These are phyloP conservation scores for Plectropomus leopardus DNA, from an alignment of 2,113 vertebrate species.

Conservation along the genomic window DNA sequence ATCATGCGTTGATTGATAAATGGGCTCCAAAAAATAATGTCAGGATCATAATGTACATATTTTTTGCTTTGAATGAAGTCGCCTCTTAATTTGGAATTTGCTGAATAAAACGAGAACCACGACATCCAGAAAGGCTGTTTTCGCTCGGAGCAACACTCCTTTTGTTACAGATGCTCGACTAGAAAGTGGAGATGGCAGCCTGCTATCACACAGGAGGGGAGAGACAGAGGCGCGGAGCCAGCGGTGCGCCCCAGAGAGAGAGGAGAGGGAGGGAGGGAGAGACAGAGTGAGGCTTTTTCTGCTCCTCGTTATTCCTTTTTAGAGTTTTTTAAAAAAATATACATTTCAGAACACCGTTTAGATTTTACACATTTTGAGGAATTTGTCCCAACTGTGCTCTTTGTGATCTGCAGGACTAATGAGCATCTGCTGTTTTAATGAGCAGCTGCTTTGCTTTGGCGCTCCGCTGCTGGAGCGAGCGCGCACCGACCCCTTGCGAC, in stretches of 20 bases:
- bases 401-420: constrained; percentile 62
- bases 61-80: neutral
- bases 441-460: constrained; percentile 72
- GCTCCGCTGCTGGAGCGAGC: constrained; percentile 13
- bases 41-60: neutral
- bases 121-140: constrained; percentile 70
- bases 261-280: neutral
- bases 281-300: neutral
- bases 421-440: constrained; percentile 80
- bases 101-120: constrained; percentile 29
- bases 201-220: constrained; percentile 37
- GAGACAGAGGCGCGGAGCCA: constrained; percentile 5
- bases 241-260: constrained; percentile 14
- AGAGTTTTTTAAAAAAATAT: neutral
- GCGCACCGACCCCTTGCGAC: constrained; percentile 62
- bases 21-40: neutral
- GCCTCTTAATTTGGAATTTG: neutral
- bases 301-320: neutral
- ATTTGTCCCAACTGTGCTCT: constrained; percentile 27
- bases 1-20: neutral
- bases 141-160: constrained; percentile 75
- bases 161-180: constrained; percentile 77
- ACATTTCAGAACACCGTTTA: neutral
- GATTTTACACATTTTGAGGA: constrained; percentile 2
- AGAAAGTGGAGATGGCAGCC: constrained; percentile 70